Percentiles rank a stretch among this genome's conserved stretches.
Evolutionary conservation across 2,113 vertebrate genomes (phyloP).

Genomic region (Manacus vitellinus): DNA sequence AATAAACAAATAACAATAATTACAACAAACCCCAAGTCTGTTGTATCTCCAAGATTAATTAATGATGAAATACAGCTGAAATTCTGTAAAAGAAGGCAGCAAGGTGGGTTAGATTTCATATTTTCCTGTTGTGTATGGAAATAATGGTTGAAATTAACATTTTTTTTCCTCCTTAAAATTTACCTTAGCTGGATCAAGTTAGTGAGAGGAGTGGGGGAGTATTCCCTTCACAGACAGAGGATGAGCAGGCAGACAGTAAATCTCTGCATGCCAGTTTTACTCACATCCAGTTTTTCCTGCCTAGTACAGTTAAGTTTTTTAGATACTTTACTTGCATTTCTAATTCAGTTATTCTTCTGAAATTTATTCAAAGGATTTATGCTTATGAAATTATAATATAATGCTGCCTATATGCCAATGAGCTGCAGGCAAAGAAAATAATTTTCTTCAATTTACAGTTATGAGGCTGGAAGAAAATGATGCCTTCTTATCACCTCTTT

Average conservation of each 20-base stretch:
- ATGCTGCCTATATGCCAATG: constrained; percentile 85
- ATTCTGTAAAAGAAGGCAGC: constrained; percentile 54
- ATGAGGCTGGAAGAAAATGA: constrained; percentile 82
- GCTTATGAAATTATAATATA: constrained; percentile 89
- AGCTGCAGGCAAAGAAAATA: constrained; percentile 88
- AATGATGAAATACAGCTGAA: constrained; percentile 74
- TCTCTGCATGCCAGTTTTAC: constrained; percentile 10
- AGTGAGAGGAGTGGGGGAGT: constrained; percentile 30
- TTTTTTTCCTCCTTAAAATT: constrained; percentile 33
- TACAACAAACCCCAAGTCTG: constrained; percentile 77
- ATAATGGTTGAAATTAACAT: constrained; percentile 28
- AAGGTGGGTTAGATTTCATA: constrained; percentile 17
- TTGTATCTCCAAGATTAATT: constrained; percentile 77
- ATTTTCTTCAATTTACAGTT: constrained; percentile 90
- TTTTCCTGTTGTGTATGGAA: constrained; percentile 8
- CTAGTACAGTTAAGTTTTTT: constrained; percentile 75
- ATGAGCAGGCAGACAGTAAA: constrained; percentile 37
- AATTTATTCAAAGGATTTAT: constrained; percentile 89
- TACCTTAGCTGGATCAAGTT: constrained; percentile 56
- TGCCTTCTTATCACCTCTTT: constrained; percentile 80
- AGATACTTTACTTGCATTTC: constrained; percentile 83
- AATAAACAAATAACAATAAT: constrained; percentile 81
- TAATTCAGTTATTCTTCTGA: constrained; percentile 86
- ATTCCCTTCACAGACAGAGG: constrained; percentile 46
- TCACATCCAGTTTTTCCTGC: constrained; percentile 41